Evolutionary conservation across 2,888 invertebrate species (phyloP), one percentile per base, ranked within the genome.

Genomic region (Drosophila histrio): DNA sequence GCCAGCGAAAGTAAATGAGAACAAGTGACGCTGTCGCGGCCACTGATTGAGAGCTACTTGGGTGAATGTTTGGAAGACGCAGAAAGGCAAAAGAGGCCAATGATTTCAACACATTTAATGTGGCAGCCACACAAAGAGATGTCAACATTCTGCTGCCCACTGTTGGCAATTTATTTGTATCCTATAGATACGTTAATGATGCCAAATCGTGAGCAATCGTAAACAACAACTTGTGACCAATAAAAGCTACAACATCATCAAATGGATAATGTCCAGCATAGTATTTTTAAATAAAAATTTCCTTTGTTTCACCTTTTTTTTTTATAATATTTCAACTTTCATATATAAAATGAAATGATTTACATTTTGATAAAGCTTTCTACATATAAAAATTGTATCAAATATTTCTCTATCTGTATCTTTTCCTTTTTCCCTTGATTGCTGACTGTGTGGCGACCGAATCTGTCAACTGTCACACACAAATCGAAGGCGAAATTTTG

Each of bases 101-200:
- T 58, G 69, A 83, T 86, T 86, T 83, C 81, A 49, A 86, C 87
- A 83, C 66, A 79, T 67, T 77, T 70, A 67, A 82, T 82, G 76
- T 50, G 76, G 19, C 69, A 56, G 54, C 32, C 62, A 44, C 67
- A 85, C 81, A 85, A 79, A 85, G 85, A 85, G 58, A 85, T 73
- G 76, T 76, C 86, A 75, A 66, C 65, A 46, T 50, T 65, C 61
- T 59, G 50, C 68, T 57, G 61, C 73, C 77, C 65, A 69, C 65
- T 53, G 65, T 34, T 26, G 52, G 59, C 69, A 69, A 69, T 72
- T 72, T 76, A 72, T 76, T 57, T 61, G 68, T 63, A 58, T 63
- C 30, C 64, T 43, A 46, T 57, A 54, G 66, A 57, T 54, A 47
- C 65, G 63, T 71, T 57, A 68, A 72, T 61, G 50, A 67, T 61